Percentiles rank a stretch among this genome's conserved stretches.
Conservation (phyloP, 2,888 invertebrate species). For the Choreutis nemorana region DNA sequence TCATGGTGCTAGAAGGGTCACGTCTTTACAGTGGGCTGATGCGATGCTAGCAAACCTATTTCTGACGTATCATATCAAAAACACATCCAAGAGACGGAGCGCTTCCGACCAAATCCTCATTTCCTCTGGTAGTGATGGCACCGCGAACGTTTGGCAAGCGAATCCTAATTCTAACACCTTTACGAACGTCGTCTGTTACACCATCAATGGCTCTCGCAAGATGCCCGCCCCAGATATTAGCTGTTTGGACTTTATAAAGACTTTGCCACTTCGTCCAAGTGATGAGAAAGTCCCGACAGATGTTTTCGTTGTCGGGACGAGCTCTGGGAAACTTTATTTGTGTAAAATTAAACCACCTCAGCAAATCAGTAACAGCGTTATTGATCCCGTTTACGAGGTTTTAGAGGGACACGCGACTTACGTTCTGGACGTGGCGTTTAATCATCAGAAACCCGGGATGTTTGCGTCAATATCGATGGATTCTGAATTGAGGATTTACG, state of each 20-base stretch:
- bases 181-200: conserved; percentile 31
- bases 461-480: conserved; percentile 45
- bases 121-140: conserved; percentile 31
- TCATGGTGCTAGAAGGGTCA: conserved; percentile 36
- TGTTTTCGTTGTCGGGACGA: conserved; percentile 41
- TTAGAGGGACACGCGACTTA: conserved; percentile 34
- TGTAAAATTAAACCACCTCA: conserved; percentile 26
- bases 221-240: conserved; percentile 27
- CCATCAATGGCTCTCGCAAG: conserved; percentile 30
- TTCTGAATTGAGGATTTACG: conserved; percentile 41
- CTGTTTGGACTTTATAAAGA: conserved; percentile 45
- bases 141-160: conserved; percentile 43
- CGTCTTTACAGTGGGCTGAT: conserved; percentile 39
- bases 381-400: conserved; percentile 37
- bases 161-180: conserved; percentile 32
- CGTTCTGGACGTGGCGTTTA: conserved; percentile 36
- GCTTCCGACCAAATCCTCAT: conserved; percentile 38
- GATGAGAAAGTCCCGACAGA: conserved; percentile 31
- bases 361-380: conserved; percentile 15
- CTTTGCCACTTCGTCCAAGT: conserved; percentile 26
- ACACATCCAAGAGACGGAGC: conserved; percentile 33
- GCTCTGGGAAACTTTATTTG: conserved; percentile 29
- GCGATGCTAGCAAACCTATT: conserved; percentile 27
- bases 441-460: conserved; percentile 29
- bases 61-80: conserved; percentile 32